Evolutionary conservation across 2,113 vertebrate species (phyloP).

Genomic region (Pachypanchax playfairii): DNA sequence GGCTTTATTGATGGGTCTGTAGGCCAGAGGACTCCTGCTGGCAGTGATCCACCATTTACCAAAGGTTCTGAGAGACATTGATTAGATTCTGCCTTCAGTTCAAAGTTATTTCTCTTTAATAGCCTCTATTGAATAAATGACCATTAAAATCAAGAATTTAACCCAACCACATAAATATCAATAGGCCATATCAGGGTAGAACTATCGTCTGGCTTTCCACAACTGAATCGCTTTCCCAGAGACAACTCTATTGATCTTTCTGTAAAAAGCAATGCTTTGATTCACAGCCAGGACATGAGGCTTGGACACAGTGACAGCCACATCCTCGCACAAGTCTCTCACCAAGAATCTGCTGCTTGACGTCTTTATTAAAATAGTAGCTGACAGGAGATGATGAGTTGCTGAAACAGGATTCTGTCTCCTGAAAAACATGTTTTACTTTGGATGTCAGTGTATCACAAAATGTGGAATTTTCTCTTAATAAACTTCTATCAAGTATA

Average conservation of each 20-base stretch:
- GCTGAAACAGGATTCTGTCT: not conserved
- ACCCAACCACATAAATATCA: slow-evolving; percentile 77
- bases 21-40: slow-evolving; percentile 21
- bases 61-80: slow-evolving; percentile 40
- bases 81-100: slow-evolving; percentile 47
- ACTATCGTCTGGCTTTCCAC: slow-evolving; percentile 56
- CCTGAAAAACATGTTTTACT: slow-evolving; percentile 12
- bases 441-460: slow-evolving; percentile 19
- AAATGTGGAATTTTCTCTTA: slow-evolving; percentile 16
- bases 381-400: slow-evolving; percentile 10
- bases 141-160: slow-evolving; percentile 78
- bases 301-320: slow-evolving; percentile 43
- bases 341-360: slow-evolving; percentile 10
- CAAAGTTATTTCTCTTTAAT: slow-evolving; percentile 72
- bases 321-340: slow-evolving; percentile 34
- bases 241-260: slow-evolving; percentile 78
- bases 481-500: slow-evolving; percentile 19
- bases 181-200: slow-evolving; percentile 63
- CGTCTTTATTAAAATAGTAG: slow-evolving; percentile 22
- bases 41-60: slow-evolving; percentile 36
- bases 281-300: slow-evolving; percentile 52
- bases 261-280: slow-evolving; percentile 69
- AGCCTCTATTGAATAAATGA: slow-evolving; percentile 77
- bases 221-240: slow-evolving; percentile 71
- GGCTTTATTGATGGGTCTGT: slow-evolving; percentile 35